A percentile compares a stretch with the other conserved stretches of the same genome.
These are phyloP conservation scores for Emys orbicularis DNA, from an alignment of 2,797 vertebrate genomes.

Conservation along the genomic window DNA sequence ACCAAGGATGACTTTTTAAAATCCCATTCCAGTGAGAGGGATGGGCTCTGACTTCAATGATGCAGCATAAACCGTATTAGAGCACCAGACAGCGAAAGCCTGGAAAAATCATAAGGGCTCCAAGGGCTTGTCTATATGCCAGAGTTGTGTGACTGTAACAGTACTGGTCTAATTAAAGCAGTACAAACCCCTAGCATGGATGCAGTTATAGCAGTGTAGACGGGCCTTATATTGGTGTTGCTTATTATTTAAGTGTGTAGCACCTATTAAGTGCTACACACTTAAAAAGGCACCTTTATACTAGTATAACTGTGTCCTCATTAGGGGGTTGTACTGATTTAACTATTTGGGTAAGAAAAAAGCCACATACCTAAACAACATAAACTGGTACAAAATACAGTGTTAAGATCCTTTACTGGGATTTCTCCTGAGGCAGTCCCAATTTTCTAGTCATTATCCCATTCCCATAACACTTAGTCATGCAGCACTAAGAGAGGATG, in stretches of 20 bases:
- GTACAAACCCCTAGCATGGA: neutral
- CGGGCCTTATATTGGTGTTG: neutral
- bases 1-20: neutral
- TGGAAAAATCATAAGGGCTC: neutral
- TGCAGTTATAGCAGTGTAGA: neutral
- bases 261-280: neutral
- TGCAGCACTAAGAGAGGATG: neutral
- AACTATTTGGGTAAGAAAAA: neutral
- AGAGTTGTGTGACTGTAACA: neutral
- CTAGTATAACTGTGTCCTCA: neutral
- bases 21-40: neutral
- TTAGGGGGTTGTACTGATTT: neutral
- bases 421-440: neutral
- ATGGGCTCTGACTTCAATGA: neutral
- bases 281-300: neutral
- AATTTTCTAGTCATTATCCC: neutral
- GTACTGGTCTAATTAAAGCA: neutral
- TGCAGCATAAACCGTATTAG: neutral
- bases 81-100: neutral
- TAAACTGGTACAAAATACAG: neutral
- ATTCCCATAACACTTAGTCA: neutral
- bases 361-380: neutral
- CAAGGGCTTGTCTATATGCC: neutral
- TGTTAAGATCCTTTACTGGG: neutral
- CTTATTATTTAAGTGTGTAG: neutral